These are phyloP conservation scores for Fragum whitleyi DNA, from an alignment of 2,888 invertebrate genomes.

Conservation along the genomic window DNA sequence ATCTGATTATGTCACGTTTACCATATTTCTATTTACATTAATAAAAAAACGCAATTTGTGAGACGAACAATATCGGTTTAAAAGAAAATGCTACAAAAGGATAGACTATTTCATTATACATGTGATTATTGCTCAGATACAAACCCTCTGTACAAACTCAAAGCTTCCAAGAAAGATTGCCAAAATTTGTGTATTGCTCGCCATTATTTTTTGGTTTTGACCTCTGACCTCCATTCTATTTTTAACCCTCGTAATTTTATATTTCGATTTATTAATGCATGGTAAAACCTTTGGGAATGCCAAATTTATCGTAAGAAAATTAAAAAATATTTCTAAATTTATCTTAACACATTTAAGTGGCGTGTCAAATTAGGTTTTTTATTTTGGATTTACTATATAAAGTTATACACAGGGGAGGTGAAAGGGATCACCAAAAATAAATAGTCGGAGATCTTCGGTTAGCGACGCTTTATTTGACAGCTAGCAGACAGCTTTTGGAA, in stretches of 20 bases:
- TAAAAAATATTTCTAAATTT: no score
- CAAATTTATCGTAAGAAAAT: not conserved
- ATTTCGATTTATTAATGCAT: not conserved
- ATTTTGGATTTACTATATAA: no score
- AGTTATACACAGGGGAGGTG: conserved; percentile 28
- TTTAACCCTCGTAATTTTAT: not conserved
- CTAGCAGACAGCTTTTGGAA: conserved; percentile 42
- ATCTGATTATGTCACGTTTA: no score
- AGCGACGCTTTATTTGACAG: conserved; percentile 25
- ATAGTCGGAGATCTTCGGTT: conserved; percentile 39
- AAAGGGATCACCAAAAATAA: conserved; percentile 41
- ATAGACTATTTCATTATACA: no score
- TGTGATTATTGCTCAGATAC: not conserved
- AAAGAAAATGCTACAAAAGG: no score
- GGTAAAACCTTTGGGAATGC: not conserved
- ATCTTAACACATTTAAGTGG: no score
- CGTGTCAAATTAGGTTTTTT: no score
- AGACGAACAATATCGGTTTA: no score
- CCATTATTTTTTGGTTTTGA: conserved; percentile 56
- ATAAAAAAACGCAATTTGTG: no score
- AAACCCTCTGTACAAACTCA: not conserved
- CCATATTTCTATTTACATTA: no score
- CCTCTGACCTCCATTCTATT: conserved; percentile 45
- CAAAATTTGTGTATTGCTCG: conserved; percentile 28
- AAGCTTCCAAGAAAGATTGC: conserved; percentile 8